Base-by-base conservation (phyloP, 2,888 invertebrate species). In the Drosophila hawaiiensis region DNA sequence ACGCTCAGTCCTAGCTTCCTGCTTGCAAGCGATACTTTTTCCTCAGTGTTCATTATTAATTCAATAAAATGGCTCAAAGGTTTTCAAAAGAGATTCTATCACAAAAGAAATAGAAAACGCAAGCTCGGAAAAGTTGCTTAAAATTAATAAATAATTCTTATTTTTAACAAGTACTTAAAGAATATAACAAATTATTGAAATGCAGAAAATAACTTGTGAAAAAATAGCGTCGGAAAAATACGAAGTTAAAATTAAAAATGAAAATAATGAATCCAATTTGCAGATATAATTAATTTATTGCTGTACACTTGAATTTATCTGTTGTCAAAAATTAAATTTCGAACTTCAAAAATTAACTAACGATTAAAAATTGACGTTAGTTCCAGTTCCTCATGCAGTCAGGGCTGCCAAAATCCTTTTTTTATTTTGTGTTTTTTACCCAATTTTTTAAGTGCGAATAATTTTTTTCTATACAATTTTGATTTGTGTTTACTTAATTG, bases 221-320 rank as follows among this genome's bases (percentile, higher is more conserved):
- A 39, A 37, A 37, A 37, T 37, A 37, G 16, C 6, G 1, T 6
- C 39, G 7, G 19, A 9, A 41, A 41, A 41, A n/a, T n/a, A 19
- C 19, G 39, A 39, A 39, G 4, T n/a, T 9, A n/a, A n/a, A 9
- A 41, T n/a, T n/a, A 4, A 4, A n/a, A 10, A n/a, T 16, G 7
- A 37, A 19, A 5, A 41, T 10, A n/a, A 41, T n/a, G 0, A n/a
- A 41, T 41, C n/a, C 10, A n/a, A 12, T 10, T 41, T 41, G 7
- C 47, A 22, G 22, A 4, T 7, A 22, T 47, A 47, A 16, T 4
- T 4, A 33, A 22, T 33, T 33, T 43, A 58, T 62, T 14, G 19
- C 49, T 67, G 60, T 64, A 76, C 77, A 81, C 73, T 77, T 81
- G 64, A 78, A 81, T 77, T 77, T 76, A 66, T 31, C 39, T 39